phyloP scores from a whole-genome alignment of 2,113 vertebrate genomes.

The human (Homo sapiens) region GRCh38 chr4:71754501-71755000 shows the following conservation, averaged over 20 bases:
- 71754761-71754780: neutral
- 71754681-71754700: neutral
- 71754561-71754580: neutral
- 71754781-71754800: neutral
- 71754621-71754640: neutral
- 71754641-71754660: neutral
- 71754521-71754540: neutral
- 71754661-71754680: neutral
- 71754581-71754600: neutral
- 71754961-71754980: constrained; percentile 70
- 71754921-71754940: neutral
- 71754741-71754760: neutral
- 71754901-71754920: neutral
- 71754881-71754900: neutral
- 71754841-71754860: neutral
- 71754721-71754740: neutral
- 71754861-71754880: neutral
- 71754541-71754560: neutral
- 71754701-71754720: neutral
- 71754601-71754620: neutral
- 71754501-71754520: constrained; percentile 67
- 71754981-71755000: constrained; percentile 62
- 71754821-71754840: neutral
- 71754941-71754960: neutral
- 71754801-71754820: neutral